Base-by-base conservation (phyloP, 64 coral and sea anemone genomes). In the Cladopsammia gracilis region DNA sequence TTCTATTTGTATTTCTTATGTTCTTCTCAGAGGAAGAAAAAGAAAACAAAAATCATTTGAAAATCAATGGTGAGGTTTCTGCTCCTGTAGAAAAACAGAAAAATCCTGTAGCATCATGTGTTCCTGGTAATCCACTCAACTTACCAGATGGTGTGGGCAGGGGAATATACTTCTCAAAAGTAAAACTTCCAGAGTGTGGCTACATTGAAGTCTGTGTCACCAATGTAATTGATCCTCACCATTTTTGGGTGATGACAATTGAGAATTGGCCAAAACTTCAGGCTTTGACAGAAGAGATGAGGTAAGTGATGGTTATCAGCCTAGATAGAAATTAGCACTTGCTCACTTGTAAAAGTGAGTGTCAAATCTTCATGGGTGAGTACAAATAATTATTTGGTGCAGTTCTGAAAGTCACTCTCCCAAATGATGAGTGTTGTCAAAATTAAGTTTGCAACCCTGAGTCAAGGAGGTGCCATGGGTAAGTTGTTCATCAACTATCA, bases 191-290 rank as follows among this genome's bases (percentile, higher is more conserved):
- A 8, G 91, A 85, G 15, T 90, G 80, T 80, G 94, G 91, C 70
- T 86, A 89, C 60, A 25, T 94, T 49, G 91, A 91, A 58, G 60
- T 99, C 3, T 96, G 87, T 92, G 88, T 99, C 8, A 91, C 98
- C 4, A 77, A 99, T 66, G 82, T 93, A 11, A 74, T 91, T n/a
- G 68, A 94, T 76, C 98, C 98, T 57, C 82, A 90, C 11, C 90
- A 82, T 74, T 99, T 99, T 62, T 99, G 98, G 98, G 85, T 99
- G 26, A 86, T 96, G 77, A 56, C 96, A 16, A 88, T 93, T 78
- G 88, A 96, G 64, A 78, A 96, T 15, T 91, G 88, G 82, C 87
- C 91, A 14, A 87, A 91, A 51, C 56, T 99, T 23, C 76, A 94
- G 79, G 91, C 83, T 53, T 75, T 99, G 22, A 71, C 86, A 25